Evolutionary conservation across 2,888 invertebrate genomes (phyloP), one percentile per base, ranked within the genome.

Genomic region (Pseudococcus viburni): DNA sequence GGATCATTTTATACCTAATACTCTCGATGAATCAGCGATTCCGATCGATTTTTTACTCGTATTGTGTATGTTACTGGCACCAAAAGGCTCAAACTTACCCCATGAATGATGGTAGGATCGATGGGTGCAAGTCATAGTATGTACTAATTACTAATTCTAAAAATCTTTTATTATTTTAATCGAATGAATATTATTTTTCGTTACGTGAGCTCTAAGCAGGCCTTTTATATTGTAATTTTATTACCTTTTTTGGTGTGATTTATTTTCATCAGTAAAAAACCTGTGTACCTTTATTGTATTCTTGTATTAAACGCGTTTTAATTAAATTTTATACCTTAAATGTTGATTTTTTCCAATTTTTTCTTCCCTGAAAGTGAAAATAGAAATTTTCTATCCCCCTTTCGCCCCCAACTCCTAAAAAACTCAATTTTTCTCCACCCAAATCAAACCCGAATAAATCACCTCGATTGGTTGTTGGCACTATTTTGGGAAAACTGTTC

Each of bases 401-500:
- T 33, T 33, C n/a, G 26, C 3, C 26, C 3, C 3, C 26, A 33
- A n/a, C 3, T 33, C 26, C 1, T 33, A 3, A 33, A 33, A 33
- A 33, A 33, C 3, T 33, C 3, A 33, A 33, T 33, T 42, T 8
- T 64, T 22, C 64, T 9, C 22, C 22, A 9, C 3, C 19, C 7
- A 19, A 19, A 17, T n/a, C 68, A 26, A 4, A 68, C 26, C 68
- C 68, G 68, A 68, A 68, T 68, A 68, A 68, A 11, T 11, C 26
- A 68, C 68, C 68, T 68, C 7, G 26, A 26, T 26, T 12, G 11
- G 1, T 26, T 6, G 26, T 11, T 9, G 8, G 68, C 26, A 68
- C 68, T 7, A 68, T 26, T 68, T 68, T 68, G 68, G 68, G 68
- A 68, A 68, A 9, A 22, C 26, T 68, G 68, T 68, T 12, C 26